Percentiles rank a stretch among this genome's conserved stretches.
phyloP scores from a whole-genome alignment of 1,140 invertebrate species.

The Lithobius niger region DNA sequence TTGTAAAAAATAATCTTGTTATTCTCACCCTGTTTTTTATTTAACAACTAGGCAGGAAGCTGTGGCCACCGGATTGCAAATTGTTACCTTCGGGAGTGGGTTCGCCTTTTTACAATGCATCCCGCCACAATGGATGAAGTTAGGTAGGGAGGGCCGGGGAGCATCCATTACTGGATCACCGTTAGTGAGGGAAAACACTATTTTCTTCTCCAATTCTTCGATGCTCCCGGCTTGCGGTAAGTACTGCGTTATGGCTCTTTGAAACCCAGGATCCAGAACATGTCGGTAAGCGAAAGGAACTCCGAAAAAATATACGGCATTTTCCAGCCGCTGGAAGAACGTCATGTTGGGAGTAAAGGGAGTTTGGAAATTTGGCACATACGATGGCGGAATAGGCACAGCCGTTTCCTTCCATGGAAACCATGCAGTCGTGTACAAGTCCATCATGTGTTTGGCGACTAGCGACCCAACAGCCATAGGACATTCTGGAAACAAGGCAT shows the following conservation, averaged over 20 bases:
- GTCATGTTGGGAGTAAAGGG: not conserved
- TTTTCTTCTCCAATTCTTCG: not conserved
- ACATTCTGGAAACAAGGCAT: not conserved
- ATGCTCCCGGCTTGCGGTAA: not conserved
- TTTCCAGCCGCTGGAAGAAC: not conserved
- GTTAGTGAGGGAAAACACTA: not conserved
- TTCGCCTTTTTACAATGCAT: not conserved
- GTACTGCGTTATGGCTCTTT: not conserved
- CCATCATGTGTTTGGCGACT: not conserved
- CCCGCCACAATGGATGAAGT: no score
- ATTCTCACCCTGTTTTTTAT: no score
- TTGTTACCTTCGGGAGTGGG: not conserved
- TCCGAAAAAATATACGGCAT: not conserved
- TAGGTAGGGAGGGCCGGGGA: not conserved
- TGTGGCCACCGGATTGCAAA: no score
- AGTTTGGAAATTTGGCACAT: not conserved
- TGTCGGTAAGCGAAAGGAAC: not conserved
- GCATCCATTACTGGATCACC: not conserved
- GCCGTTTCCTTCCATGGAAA: not conserved
- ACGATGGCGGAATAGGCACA: not conserved
- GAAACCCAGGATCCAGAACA: not conserved
- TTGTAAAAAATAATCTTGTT: no score
- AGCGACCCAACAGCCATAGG: not conserved
- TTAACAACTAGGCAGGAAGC: no score
- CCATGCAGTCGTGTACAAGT: not conserved